Base-by-base conservation (phyloP, 2,797 vertebrate genomes). In the Kryptopterus vitreolus region DNA sequence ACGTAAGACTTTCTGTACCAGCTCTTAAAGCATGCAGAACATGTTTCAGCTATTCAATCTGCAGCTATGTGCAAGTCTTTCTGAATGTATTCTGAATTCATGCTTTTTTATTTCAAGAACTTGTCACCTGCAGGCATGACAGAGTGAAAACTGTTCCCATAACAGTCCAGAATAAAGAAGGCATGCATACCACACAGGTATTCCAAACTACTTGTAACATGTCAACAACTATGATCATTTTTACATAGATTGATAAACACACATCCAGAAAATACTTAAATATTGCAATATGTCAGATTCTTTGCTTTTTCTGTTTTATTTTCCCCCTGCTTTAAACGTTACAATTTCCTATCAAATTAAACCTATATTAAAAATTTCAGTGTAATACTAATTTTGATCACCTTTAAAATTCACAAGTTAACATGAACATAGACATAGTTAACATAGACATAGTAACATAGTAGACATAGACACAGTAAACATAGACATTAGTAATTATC, bases 1-100 rank as follows among this genome's bases (percentile, higher is more conserved):
- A 84, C 84, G 88, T 84, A 91, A 83, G 88, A 84, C 79, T 84
- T 80, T 76, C 81, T 83, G 75, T 74, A 87, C 82, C 76, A 87
- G 86, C 90, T 92, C 90, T 89, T 86, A 75, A 70, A 79, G 62
- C 61, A 70, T 78, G 62, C 61, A 87, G 84, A 88, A 90, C 89
- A 91, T 89, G 22, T 18, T 52, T 66, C 76, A 72, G 69, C 53
- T 68, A 43, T 77, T 26, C 62, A 69, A 68, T 84, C 29, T 59
- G 48, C 38, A 63, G 52, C 52, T 24, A 70, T 53, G 58, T 63
- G n/a, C 52, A 71, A 81, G 48, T 76, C 22, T 62, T 87, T 92
- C 89, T 81, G 87, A 80, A 71, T n/a, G n/a, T n/a, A n/a, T n/a
- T 85, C 88, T 58, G 77, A 77, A 89, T 83, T 73, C 84, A 69